A percentile compares a stretch with the other conserved stretches of the same genome.
These are phyloP conservation scores for Platycheirus rosarum DNA, from an alignment of 2,888 invertebrate species.

Conservation along the genomic window DNA sequence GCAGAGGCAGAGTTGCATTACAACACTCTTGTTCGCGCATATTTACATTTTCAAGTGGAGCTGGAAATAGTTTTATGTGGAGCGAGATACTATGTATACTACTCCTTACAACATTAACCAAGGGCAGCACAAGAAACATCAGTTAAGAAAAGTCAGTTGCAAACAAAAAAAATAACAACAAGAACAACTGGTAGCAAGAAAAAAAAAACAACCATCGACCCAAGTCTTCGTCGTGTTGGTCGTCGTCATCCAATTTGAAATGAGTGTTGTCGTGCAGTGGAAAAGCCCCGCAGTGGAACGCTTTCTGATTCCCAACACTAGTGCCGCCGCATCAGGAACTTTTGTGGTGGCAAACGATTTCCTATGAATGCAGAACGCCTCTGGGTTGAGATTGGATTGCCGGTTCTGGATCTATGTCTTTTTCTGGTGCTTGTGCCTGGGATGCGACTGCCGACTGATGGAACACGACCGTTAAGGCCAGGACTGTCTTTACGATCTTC, in stretches of 20 bases:
- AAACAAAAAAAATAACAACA: slow-evolving; percentile 26
- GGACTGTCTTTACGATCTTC: slow-evolving; percentile 33
- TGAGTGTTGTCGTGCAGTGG: slow-evolving; percentile 67
- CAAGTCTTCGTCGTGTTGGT: slow-evolving; percentile 9
- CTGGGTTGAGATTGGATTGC: slow-evolving; percentile 68
- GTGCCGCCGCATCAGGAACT: slow-evolving; percentile 61
- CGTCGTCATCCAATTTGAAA: slow-evolving; percentile 69
- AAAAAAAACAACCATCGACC: slow-evolving; percentile 10
- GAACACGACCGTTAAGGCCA: slow-evolving; percentile 48
- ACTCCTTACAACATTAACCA: slow-evolving; percentile 65
- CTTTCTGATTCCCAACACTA: slow-evolving; percentile 56
- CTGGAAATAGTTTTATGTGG: slow-evolving; percentile 55
- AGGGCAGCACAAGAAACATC: slow-evolving; percentile 65
- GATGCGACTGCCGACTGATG: slow-evolving; percentile 42
- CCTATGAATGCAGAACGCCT: slow-evolving; percentile 71
- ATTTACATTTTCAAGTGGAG: slow-evolving; percentile 72
- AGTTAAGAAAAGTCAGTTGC: slow-evolving; percentile 40
- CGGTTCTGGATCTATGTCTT: slow-evolving; percentile 47
- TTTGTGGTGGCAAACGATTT: slow-evolving; percentile 73
- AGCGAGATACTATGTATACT: slow-evolving; percentile 46
- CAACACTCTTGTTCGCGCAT: slow-evolving; percentile 65
- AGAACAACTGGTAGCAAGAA: slow-evolving; percentile 1
- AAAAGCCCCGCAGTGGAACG: slow-evolving; percentile 71
- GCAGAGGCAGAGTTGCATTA: slow-evolving; percentile 47
- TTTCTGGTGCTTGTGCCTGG: background rate